Evolutionary conservation across 2,113 vertebrate species (phyloP).

Genomic region (Oriolus oriolus): DNA sequence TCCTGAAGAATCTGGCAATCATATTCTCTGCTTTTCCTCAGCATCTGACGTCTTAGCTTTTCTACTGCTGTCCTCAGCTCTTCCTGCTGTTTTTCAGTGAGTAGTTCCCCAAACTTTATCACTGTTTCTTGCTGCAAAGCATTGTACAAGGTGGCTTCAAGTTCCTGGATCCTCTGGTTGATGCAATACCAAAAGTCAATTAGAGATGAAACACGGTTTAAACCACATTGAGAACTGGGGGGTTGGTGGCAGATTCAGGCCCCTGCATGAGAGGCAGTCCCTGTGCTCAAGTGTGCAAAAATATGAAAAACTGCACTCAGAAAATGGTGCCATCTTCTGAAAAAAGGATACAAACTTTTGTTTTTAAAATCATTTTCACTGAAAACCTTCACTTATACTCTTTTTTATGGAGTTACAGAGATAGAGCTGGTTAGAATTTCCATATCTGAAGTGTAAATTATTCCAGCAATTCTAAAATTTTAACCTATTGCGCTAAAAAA

Average conservation of each 20-base stretch:
- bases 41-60: constrained; percentile 93
- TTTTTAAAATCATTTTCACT: neutral
- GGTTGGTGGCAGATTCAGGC: neutral
- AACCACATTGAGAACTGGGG: neutral
- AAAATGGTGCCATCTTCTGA: neutral
- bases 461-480: neutral
- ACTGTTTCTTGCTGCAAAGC: constrained; percentile 97
- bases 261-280: neutral
- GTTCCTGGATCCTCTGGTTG: constrained; percentile 95
- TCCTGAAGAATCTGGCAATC: constrained; percentile 98
- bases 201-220: constrained; percentile 18
- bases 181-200: constrained; percentile 53
- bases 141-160: constrained; percentile 98
- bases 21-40: constrained; percentile 95
- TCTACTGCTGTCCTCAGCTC: constrained; percentile 92
- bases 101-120: constrained; percentile 91
- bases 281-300: neutral
- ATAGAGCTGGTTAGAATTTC: neutral
- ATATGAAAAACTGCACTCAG: neutral
- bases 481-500: neutral
- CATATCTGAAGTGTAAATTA: neutral
- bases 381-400: neutral
- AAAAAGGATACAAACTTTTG: neutral
- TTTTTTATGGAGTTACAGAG: neutral
- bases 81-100: constrained; percentile 92